Base-by-base conservation (phyloP, 2,797 vertebrate species). In the Eupleurogrammus muticus region DNA sequence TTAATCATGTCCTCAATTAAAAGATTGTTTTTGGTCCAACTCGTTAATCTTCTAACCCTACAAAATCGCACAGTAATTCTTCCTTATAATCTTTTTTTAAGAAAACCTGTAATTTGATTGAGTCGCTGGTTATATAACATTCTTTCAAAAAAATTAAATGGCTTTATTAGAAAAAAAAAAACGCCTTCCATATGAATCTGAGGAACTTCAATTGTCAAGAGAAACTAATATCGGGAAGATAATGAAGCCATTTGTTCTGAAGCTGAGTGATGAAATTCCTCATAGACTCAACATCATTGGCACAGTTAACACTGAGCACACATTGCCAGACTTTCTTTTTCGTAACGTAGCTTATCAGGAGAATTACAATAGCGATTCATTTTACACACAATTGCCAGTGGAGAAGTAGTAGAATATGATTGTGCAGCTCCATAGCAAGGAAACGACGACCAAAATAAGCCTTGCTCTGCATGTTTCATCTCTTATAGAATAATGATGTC, bases 191-290 rank as follows among this genome's bases (percentile, higher is more conserved):
- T 67, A 28, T 56, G 65, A 64, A 58, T 75, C 50, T 46, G 20
- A 44, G 34, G 17, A 55, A 60, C 47, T 36, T 57, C 24, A 35
- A 20, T 53, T 70, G 72, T 46, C 14, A 64, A 23, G 32, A 55
- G 49, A 59, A 63, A 51, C 14, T 9, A 61, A 60, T 10, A 50
- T 16, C 20, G 12, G 32, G 19, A 50, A 67, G 36, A 70, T 72
- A 73, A 81, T 61, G 66, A 81, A 70, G 47, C 32, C 17, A 63
- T 61, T 74, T 69, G 5, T 55, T 71, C 69, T 55, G 66, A 66
- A 78, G 71, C 70, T 58, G 65, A 68, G 58, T 84, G 78, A 82
- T 71, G 78, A 81, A 79, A 79, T 81, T 81, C 77, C 65, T 83
- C 53, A 72, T 63, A 51, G 84, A 86, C 72, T 75, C 73, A 73